phyloP scores from a whole-genome alignment of 2,113 vertebrate genomes.

The Engystomops pustulosus region DNA sequence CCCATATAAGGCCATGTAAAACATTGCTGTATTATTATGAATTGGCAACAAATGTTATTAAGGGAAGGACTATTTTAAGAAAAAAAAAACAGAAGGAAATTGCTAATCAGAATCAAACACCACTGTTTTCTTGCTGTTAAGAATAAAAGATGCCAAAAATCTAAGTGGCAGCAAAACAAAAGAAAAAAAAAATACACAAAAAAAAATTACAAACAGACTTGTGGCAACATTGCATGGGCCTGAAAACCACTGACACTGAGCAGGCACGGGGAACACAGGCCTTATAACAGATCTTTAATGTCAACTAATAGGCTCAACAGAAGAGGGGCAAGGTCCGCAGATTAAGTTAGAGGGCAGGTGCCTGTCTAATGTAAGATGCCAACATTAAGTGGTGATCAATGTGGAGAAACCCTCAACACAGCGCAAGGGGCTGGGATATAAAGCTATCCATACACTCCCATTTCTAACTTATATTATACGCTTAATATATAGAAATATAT shows the following conservation, averaged over 20 bases:
- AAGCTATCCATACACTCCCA: too few species aligned
- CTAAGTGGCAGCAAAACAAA: conserved; percentile 68
- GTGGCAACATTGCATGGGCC: conserved; percentile 55
- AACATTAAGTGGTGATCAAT: neutral
- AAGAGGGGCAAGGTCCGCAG: conserved; percentile 3
- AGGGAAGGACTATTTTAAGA: conserved; percentile 72
- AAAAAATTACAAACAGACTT: conserved; percentile 58
- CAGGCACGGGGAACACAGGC: conserved; percentile 51
- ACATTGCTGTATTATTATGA: conserved; percentile 68
- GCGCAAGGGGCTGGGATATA: too few species aligned
- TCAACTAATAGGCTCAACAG: conserved; percentile 50
- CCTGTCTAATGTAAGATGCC: conserved; percentile 34
- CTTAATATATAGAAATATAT: too few species aligned
- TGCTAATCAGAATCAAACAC: conserved; percentile 63
- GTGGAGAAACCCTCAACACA: neutral
- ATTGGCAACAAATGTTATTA: conserved; percentile 73
- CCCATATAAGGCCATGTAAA: conserved; percentile 69
- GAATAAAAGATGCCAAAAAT: conserved; percentile 67
- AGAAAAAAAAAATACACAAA: conserved; percentile 13
- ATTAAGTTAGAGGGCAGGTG: conserved; percentile 55
- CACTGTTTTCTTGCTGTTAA: conserved; percentile 56
- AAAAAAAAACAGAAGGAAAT: conserved; percentile 67
- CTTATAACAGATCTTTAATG: conserved; percentile 38
- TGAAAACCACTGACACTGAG: conserved; percentile 35
- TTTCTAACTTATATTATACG: too few species aligned